Conservation (phyloP, 1,140 invertebrate species). For the Orius insidiosus region DNA sequence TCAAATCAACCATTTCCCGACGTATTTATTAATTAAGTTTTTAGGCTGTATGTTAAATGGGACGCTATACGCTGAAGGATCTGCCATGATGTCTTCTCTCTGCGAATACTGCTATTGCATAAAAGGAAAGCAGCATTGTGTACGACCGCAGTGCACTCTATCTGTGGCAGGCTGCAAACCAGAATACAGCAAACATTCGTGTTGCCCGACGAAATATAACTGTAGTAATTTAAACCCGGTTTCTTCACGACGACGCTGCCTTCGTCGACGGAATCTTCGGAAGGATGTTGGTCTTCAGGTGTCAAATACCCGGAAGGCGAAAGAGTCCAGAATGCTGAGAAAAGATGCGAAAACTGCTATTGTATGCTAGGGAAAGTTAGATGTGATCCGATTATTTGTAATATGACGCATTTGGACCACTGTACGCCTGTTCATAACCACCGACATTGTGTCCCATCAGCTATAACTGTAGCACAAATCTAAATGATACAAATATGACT, state of each 20-base stretch:
- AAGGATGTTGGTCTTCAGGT: constrained; percentile 42
- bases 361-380: constrained; percentile 53
- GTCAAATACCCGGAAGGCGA: constrained; percentile 50
- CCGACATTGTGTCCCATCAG: constrained; percentile 70
- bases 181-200: constrained; percentile 48
- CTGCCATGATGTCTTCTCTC: constrained; percentile 57
- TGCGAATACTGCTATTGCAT: constrained; percentile 84
- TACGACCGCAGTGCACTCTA: constrained; percentile 63
- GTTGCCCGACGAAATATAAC: constrained; percentile 69
- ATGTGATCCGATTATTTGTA: constrained; percentile 58
- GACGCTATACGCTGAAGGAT: constrained; percentile 61
- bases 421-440: constrained; percentile 55
- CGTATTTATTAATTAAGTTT: background rate
- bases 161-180: constrained; percentile 54
- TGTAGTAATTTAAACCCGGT: constrained; percentile 33
- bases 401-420: constrained; percentile 46
- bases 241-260: constrained; percentile 3
- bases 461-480: constrained; percentile 49
- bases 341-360: constrained; percentile 60
- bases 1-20: too few species aligned
- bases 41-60: constrained; percentile 55
- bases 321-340: constrained; percentile 41
- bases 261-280: background rate
- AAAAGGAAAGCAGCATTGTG: constrained; percentile 52
- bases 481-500: background rate